Percentiles rank a stretch among this genome's conserved stretches.
Conservation (phyloP, 2,113 vertebrate species). For the Ceyx margarethae region DNA sequence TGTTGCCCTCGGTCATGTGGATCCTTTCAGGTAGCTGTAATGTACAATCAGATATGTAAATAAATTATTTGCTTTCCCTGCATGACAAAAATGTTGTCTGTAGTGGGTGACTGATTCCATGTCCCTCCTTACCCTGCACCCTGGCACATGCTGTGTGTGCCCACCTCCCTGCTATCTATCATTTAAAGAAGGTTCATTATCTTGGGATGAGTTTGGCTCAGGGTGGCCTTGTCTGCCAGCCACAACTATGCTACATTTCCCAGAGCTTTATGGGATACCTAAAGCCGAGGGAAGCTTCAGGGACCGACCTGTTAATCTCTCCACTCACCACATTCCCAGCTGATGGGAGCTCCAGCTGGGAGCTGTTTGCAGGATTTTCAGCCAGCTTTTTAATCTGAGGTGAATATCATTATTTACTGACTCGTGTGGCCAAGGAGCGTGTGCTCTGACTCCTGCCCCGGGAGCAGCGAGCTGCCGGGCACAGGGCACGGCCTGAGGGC, state of each 20-base stretch:
- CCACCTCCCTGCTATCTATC: not conserved
- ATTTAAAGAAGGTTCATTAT: not conserved
- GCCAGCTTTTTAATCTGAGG: not conserved
- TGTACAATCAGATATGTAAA: constrained; percentile 72
- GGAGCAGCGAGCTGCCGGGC: not conserved
- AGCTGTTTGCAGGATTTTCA: not conserved
- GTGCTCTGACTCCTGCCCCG: not conserved
- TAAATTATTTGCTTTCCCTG: constrained; percentile 72
- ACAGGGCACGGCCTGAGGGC: not conserved
- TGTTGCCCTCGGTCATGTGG: not conserved
- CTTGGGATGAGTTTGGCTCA: not conserved
- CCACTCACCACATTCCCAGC: rapidly evolving
- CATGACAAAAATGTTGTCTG: constrained; percentile 57
- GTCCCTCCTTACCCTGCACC: not conserved
- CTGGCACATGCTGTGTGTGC: rapidly evolving
- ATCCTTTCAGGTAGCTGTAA: constrained; percentile 50
- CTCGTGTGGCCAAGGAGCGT: rapidly evolving
- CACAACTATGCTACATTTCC: not conserved
- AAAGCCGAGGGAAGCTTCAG: rapidly evolving
- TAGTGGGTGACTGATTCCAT: not conserved
- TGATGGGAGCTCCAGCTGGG: not conserved
- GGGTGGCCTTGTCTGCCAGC: not conserved
- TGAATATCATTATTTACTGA: not conserved
- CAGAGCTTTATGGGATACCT: not conserved
- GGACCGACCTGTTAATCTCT: not conserved